Evolutionary conservation across 1,140 invertebrate species (phyloP).

Genomic region (Ruditapes philippinarum): DNA sequence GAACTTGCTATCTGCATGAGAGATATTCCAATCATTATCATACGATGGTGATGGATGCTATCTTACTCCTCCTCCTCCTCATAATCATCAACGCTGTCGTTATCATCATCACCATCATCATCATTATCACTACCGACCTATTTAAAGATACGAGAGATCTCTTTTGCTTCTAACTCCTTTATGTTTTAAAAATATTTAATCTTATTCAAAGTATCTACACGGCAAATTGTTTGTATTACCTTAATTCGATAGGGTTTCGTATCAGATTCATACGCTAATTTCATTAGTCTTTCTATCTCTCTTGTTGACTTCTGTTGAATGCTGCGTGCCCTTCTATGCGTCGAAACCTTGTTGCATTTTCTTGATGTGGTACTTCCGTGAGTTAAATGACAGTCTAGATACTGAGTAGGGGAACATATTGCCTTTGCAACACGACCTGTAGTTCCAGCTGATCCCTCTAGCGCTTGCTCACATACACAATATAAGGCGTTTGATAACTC

Average conservation of each 20-base stretch:
- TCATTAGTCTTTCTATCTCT: background rate
- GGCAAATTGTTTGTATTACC: background rate
- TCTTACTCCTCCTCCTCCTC: no score
- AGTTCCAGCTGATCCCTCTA: background rate
- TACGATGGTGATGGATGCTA: no score
- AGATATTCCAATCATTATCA: no score
- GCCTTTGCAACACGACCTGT: background rate
- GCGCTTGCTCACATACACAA: constrained; percentile 8
- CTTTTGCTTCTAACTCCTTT: no score
- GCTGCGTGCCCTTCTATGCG: background rate
- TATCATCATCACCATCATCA: no score
- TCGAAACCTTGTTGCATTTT: background rate
- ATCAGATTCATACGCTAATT: background rate
- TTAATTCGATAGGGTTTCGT: background rate
- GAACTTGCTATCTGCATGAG: no score
- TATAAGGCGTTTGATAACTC: background rate
- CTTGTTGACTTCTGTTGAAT: background rate
- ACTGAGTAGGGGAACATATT: background rate
- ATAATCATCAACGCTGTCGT: no score
- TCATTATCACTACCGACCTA: no score
- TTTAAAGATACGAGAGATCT: no score
- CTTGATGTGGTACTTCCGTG: background rate
- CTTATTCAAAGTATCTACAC: no score
- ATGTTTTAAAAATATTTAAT: no score
- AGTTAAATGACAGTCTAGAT: background rate